Conservation (phyloP, 2,888 invertebrate genomes). For the Troides helena region DNA sequence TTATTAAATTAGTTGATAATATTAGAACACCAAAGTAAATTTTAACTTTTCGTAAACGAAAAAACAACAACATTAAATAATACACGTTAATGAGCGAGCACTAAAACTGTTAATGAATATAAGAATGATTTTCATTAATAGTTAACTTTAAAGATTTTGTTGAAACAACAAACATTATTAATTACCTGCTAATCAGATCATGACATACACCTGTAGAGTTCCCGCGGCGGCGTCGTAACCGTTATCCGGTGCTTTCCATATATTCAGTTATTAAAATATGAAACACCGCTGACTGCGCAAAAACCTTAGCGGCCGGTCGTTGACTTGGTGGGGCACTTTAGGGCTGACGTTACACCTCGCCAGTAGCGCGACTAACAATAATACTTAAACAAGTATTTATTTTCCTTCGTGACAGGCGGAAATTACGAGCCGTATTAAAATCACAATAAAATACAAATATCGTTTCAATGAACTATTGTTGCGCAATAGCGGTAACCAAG, state of each 20-base stretch:
- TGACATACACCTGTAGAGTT: conserved; percentile 2
- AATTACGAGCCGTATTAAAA: conserved; percentile 37
- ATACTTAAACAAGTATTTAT: conserved; percentile 48
- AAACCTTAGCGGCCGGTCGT: conserved; percentile 72
- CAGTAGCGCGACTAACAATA: conserved; percentile 53
- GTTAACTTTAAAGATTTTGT: neutral
- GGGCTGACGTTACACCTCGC: conserved; percentile 69
- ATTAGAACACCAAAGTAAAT: no score
- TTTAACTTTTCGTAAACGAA: neutral
- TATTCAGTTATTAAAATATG: conserved; percentile 74
- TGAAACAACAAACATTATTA: conserved; percentile 1
- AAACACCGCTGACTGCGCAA: conserved; percentile 70
- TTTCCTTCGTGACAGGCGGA: conserved; percentile 44
- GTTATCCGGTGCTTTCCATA: conserved; percentile 65
- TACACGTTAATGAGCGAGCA: neutral
- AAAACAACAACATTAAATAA: neutral
- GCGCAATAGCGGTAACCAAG: conserved; percentile 26
- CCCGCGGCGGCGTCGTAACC: conserved; percentile 19
- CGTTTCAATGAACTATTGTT: conserved; percentile 33
- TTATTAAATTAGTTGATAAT: no score
- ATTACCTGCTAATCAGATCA: neutral
- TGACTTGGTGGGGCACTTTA: conserved; percentile 76
- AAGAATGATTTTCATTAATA: neutral
- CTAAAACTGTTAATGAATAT: neutral
- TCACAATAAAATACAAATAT: conserved; percentile 33